A percentile compares a stretch with the other conserved stretches of the same genome.
Conservation (phyloP, 2,113 vertebrate genomes). For the Hiodon tergisus region DNA sequence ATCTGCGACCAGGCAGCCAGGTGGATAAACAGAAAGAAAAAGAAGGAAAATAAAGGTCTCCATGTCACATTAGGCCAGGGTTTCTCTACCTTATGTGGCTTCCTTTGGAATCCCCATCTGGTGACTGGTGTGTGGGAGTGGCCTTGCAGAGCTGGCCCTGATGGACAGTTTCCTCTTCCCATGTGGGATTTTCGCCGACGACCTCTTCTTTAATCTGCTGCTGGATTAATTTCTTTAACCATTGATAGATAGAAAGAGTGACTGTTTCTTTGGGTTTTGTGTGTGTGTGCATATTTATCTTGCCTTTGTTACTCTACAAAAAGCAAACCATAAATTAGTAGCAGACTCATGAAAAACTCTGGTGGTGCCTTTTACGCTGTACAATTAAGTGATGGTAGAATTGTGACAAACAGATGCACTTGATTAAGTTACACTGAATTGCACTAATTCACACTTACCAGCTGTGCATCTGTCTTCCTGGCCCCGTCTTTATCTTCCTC, state of each 20-base stretch:
- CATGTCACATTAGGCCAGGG: background rate
- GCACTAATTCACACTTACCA: constrained; percentile 38
- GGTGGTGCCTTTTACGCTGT: background rate
- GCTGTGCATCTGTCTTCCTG: constrained; percentile 15
- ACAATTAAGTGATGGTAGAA: background rate
- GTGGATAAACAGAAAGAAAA: background rate
- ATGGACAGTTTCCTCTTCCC: constrained; percentile 9
- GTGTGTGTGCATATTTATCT: background rate
- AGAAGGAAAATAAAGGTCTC: too few relatives aligned
- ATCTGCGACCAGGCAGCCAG: background rate
- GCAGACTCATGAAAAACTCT: background rate
- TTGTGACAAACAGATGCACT: background rate
- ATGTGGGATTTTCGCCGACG: constrained; percentile 13
- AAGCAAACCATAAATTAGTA: background rate
- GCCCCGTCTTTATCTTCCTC: constrained; percentile 20
- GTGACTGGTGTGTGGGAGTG: background rate
- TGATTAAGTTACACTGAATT: background rate
- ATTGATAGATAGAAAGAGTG: background rate
- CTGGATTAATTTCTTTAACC: constrained; percentile 8
- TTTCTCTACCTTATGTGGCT: constrained; percentile 5
- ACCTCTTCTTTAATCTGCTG: constrained; percentile 4
- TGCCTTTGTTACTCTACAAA: background rate
- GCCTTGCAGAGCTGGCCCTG: constrained; percentile 11
- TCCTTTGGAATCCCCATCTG: constrained; percentile 16
- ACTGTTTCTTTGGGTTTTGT: background rate